Base-by-base conservation (phyloP, 2,113 vertebrate genomes). In the Lonchura striata region DNA sequence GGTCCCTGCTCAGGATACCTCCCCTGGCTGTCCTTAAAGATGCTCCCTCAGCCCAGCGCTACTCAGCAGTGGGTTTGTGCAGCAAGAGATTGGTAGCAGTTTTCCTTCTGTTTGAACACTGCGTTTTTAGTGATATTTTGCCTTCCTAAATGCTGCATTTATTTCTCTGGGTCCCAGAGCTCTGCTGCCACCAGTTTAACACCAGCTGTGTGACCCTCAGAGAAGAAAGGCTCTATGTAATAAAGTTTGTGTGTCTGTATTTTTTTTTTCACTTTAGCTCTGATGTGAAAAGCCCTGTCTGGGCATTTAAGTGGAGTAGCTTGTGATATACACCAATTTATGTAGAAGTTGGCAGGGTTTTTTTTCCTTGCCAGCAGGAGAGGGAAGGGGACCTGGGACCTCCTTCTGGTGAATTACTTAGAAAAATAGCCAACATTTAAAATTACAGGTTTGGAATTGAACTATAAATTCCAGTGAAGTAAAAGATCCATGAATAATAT, bases 371-470 rank as follows among this genome's bases (percentile, higher is more conserved):
- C 79, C 61, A 92, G 86, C 68, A 93, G 63, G 66, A 77, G 63
- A 80, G 88, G n/a, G 33, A 63, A 86, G 69, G 69, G 47, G 56
- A 83, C 68, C 70, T 77, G 76, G 57, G 77, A 95, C 64, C 83
- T 87, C 52, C 72, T 95, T 94, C 92, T 96, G 86, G 77, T 75
- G 77, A 95, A 94, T 96, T 94, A 94, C 86, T 91, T 96, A 94
- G 91, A 92, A 83, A 96, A 95, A 82, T 83, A 87, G 86, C 92
- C 92, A 95, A 75, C 83, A 92, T 86, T 89, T 78, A 75, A 93
- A 94, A 93, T 94, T 92, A 86, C 68, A 94, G 92, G 82, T 93
- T 94, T 96, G 95, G 88, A 92, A 86, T 88, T 88, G 91, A 92
- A 71, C 82, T 94, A 64, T 92, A 92, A 91, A 91, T 92, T 94